Evolutionary conservation across 1,140 invertebrate genomes (phyloP).

Genomic region (Holcopasites calliopsidis): DNA sequence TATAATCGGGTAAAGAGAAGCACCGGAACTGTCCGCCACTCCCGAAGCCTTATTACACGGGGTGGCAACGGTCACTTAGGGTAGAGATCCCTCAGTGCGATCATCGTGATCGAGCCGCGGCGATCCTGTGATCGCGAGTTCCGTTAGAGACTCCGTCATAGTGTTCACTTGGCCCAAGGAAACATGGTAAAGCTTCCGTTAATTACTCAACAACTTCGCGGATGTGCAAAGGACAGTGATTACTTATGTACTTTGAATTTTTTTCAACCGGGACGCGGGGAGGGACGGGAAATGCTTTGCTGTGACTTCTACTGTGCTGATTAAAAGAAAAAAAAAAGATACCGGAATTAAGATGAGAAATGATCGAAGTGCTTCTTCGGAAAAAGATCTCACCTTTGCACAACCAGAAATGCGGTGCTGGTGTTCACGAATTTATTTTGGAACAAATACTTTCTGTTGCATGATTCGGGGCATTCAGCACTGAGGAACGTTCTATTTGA

Average conservation of each 20-base stretch:
- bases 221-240: constrained; percentile 27
- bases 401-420: neutral
- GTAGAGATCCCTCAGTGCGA: constrained; percentile 50
- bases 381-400: constrained; percentile 1
- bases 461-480: neutral
- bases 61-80: constrained; percentile 57
- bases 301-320: neutral
- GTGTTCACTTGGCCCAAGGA: neutral
- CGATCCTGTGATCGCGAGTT: constrained; percentile 9
- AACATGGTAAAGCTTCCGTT: constrained; percentile 47
- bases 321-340: neutral
- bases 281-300: neutral
- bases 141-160: neutral
- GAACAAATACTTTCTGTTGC: neutral
- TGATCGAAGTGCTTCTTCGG: neutral
- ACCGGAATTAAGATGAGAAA: neutral
- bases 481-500: neutral
- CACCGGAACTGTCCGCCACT: constrained; percentile 75
- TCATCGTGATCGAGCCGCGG: constrained; percentile 29
- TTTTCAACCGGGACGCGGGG: neutral
- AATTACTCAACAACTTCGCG: neutral
- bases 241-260: neutral
- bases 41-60: constrained; percentile 72
- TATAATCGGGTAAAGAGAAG: constrained; percentile 80
- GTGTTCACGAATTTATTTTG: neutral